Conservation (phyloP, 2,888 invertebrate genomes). For the Embidobia sp. region DNA sequence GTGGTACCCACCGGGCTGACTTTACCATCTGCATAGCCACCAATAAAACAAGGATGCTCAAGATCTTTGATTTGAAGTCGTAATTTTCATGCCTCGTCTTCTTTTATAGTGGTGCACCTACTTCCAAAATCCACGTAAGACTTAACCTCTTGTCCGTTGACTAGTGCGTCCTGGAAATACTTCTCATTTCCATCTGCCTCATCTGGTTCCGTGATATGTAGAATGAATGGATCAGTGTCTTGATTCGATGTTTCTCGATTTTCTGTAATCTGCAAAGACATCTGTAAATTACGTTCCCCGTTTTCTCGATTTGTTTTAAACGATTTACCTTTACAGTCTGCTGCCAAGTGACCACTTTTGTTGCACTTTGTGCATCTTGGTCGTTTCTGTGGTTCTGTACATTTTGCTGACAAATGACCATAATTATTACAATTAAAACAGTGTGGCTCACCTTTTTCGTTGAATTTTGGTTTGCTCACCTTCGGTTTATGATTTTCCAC, state of each 20-base stretch:
- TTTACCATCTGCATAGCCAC: constrained; percentile 12
- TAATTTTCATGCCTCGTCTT: constrained; percentile 10
- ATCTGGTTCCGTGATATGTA: background rate
- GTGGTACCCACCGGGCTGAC: background rate
- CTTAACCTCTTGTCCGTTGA: constrained; percentile 10
- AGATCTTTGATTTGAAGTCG: background rate
- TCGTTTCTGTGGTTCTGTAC: constrained; percentile 17
- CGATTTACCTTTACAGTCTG: background rate
- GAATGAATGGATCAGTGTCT: too few species aligned
- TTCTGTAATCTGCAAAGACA: too few species aligned
- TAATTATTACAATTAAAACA: constrained; percentile 33
- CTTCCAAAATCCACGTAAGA: constrained; percentile 21
- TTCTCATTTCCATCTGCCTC: constrained; percentile 4
- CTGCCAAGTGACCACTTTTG: constrained; percentile 3
- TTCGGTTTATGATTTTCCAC: background rate
- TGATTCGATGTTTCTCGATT: too few species aligned
- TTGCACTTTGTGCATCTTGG: constrained; percentile 26
- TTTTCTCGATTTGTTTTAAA: too few species aligned
- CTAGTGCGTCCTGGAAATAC: constrained; percentile 19
- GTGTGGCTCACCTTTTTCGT: constrained; percentile 20
- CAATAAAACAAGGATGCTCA: background rate
- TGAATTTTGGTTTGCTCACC: background rate
- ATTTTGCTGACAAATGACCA: constrained; percentile 21
- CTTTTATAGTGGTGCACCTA: constrained; percentile 15
- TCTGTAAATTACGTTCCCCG: too few species aligned